Evolutionary conservation across 2,113 vertebrate species (phyloP).

Genomic region (Sigmodon hispidus): DNA sequence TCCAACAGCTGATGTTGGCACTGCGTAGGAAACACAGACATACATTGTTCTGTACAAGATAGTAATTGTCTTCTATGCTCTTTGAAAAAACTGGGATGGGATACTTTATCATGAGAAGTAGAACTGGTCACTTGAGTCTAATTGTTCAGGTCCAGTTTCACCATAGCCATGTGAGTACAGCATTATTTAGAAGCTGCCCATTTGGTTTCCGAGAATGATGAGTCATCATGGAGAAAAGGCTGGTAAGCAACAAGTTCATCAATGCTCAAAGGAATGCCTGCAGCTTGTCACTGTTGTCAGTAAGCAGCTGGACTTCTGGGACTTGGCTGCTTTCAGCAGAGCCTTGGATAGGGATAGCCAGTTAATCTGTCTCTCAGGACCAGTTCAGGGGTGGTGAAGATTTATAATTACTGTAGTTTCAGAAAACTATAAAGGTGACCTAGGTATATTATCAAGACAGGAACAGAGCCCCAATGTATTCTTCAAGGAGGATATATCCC

Average conservation of each 20-base stretch:
- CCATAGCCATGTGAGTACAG: not conserved
- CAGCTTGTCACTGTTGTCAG: not conserved
- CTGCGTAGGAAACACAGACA: not conserved
- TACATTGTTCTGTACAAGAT: not conserved
- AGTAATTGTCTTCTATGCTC: not conserved
- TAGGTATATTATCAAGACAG: not conserved
- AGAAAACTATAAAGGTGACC: not conserved
- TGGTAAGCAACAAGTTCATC: not conserved
- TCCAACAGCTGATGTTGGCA: not conserved
- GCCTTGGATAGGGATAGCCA: not conserved
- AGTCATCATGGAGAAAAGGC: not conserved
- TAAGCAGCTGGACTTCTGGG: not conserved
- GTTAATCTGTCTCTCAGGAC: not conserved
- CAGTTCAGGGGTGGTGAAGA: not conserved
- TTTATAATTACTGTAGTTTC: not conserved
- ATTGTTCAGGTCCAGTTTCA: not conserved
- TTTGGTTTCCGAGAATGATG: constrained; percentile 49
- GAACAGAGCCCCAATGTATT: not conserved
- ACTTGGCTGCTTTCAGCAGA: not conserved
- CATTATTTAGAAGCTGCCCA: constrained; percentile 32
- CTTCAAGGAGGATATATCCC: not conserved
- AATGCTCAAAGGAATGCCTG: not conserved
- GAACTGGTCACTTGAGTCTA: not conserved
- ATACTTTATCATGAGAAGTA: not conserved
- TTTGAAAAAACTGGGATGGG: not conserved